Percentiles rank a stretch among this genome's conserved stretches.
These are phyloP conservation scores for Botia kubotai DNA, from an alignment of 2,797 vertebrate genomes.

Conservation along the genomic window DNA sequence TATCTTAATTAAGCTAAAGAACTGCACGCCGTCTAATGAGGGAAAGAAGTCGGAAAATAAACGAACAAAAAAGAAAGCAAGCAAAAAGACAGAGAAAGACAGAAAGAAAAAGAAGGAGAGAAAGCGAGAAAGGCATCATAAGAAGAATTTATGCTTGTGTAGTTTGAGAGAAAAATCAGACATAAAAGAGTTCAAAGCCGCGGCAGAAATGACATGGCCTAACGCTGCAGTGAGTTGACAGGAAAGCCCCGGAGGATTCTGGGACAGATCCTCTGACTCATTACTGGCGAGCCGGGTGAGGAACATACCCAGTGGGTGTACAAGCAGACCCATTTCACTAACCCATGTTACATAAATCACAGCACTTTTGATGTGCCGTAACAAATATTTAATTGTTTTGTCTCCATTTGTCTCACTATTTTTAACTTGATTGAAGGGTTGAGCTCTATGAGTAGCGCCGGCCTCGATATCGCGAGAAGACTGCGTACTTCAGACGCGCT, in stretches of 20 bases:
- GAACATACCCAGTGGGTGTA: slow-evolving; percentile 64
- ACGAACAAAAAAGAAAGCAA: not conserved
- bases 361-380: slow-evolving; percentile 73
- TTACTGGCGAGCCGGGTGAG: slow-evolving; percentile 54
- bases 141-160: slow-evolving; percentile 57
- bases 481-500: slow-evolving; percentile 35
- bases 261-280: slow-evolving; percentile 51
- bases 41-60: not conserved
- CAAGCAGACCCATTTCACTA: slow-evolving; percentile 70
- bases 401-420: slow-evolving; percentile 61
- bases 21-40: slow-evolving; percentile 57
- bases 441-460: slow-evolving; percentile 20
- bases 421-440: slow-evolving; percentile 34
- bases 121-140: slow-evolving; percentile 20
- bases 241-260: slow-evolving; percentile 50
- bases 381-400: slow-evolving; percentile 71
- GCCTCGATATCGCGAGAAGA: slow-evolving; percentile 15
- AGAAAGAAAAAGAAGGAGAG: not conserved
- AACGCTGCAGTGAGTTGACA: slow-evolving; percentile 43
- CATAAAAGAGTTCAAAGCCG: slow-evolving; percentile 69
- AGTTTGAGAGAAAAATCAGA: slow-evolving; percentile 71
- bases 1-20: slow-evolving; percentile 79
- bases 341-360: slow-evolving; percentile 69
- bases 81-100: too few relatives aligned
- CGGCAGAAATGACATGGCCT: slow-evolving; percentile 58